Base-by-base conservation (phyloP, 2,113 vertebrate species). In the Aspiorhynchus laticeps region DNA sequence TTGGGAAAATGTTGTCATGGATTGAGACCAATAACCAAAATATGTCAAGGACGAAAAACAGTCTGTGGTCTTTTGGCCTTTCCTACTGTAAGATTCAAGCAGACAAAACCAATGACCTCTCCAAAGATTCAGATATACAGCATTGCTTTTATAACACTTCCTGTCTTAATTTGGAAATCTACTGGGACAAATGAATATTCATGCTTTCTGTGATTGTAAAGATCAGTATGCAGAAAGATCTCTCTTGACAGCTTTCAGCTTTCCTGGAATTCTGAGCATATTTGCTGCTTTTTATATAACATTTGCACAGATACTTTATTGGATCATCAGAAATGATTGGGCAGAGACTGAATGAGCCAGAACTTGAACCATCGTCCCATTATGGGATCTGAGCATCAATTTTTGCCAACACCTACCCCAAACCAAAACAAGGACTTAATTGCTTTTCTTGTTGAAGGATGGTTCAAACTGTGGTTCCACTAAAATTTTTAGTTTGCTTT, bases 391-490 rank as follows among this genome's bases (percentile, higher is more conserved):
- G 36, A 11, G 69, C 8, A 19, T 33, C 67, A 43, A 17, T 83
- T 83, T 83, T 15, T 86, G 73, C 8, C 17, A n/a, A 7, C 9
- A 9, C 51, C 6, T 11, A 56, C 81, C 15, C 24, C 24, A 61
- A 84, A 59, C 21, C 43, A 53, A 36, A 74, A 67, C 41, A 7
- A 24, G 38, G 43, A 11, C 33, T 53, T 67, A 17, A 48, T 19
- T 17, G 11, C 15, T 51, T 84, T 77, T 86, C 61, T 86, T 89
- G 59, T 41, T 41, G 69, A 73, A 73, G 33, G 24, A 63, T 63
- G 56, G 80, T 1, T 19, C 82, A 73, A 15, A 7, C 33, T 53
- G 15, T 0, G 8, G 28, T 51, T 51, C 2, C 48, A 31, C 31
- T n/a, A 2, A 7, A 17, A 2, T 31, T 21, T 28, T 59, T 41